Percentiles rank a stretch among this genome's conserved stretches.
These are phyloP conservation scores for Carpatolechia fugitivella DNA, from an alignment of 2,888 invertebrate species.

Conservation along the genomic window DNA sequence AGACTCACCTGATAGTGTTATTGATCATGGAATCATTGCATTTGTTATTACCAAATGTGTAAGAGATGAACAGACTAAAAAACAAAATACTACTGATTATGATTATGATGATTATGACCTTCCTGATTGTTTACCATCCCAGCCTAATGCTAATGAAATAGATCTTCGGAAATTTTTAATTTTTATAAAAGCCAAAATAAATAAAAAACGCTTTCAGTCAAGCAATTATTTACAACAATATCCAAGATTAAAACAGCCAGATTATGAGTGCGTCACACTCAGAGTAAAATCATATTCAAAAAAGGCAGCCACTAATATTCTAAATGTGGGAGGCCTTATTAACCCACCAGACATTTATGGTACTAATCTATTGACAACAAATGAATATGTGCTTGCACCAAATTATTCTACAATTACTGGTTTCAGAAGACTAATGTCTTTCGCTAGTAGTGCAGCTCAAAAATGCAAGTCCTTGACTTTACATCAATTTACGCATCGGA, in stretches of 20 bases:
- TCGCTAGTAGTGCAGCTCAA: neutral
- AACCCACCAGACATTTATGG: conserved; percentile 54
- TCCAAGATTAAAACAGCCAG: conserved; percentile 33
- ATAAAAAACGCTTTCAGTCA: conserved; percentile 34
- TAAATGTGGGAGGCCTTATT: conserved; percentile 19
- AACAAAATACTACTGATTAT: neutral
- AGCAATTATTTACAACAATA: conserved; percentile 37
- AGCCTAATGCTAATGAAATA: neutral
- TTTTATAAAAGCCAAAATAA: conserved; percentile 46
- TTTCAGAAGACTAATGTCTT: conserved; percentile 44
- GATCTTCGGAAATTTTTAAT: conserved; percentile 32
- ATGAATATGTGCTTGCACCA: conserved; percentile 53
- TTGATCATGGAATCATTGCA: conserved; percentile 29
- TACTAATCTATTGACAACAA: conserved; percentile 23
- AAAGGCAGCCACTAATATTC: conserved; percentile 23
- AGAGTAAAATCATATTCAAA: conserved; percentile 57
- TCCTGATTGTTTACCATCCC: neutral
- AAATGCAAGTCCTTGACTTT: neutral
- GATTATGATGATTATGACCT: neutral
- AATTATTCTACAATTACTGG: conserved; percentile 57
- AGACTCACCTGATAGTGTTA: conserved; percentile 6
- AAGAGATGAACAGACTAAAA: conserved; percentile 32
- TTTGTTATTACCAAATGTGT: conserved; percentile 41
- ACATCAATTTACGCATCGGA: neutral
- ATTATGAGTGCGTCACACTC: conserved; percentile 28